Base-by-base conservation (phyloP, 2,888 invertebrate genomes). In the Drosophila diplacantha region DNA sequence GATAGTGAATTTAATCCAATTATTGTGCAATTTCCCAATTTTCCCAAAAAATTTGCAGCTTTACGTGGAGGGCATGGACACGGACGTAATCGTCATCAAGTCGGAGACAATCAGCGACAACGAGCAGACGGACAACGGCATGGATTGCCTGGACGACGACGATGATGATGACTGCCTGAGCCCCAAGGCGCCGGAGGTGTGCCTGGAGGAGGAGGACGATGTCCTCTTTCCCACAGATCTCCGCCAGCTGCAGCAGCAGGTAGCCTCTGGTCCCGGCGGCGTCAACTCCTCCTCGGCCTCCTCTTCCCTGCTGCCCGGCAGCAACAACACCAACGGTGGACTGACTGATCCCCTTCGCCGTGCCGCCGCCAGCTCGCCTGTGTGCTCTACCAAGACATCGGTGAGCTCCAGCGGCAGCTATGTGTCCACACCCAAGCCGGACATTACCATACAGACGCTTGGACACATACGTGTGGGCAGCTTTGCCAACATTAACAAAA, bases 21-120 rank as follows among this genome's bases (percentile, higher is more conserved):
- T 37, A 1, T 37, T 38, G 3, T 7, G 3, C 18, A 12, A 20
- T 12, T 37, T 9, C 5, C 2, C 0, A 8, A n/a, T n/a, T n/a
- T n/a, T n/a, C n/a, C n/a, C n/a, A n/a, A n/a, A n/a, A n/a, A 16
- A 9, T 14, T 31, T 44, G 7, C 51, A 83, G 65, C 65, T 73
- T 26, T 86, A 81, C 47, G 35, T 34, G 9, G 86, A 86, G 62
- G 77, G 84, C 61, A 84, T 87, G 75, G 88, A 88, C 59, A 85
- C 81, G 37, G 88, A 88, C 64, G 86, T 88, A 31, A 87, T 88
- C 52, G 82, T 88, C 46, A 88, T 88, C 47, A 88, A 88, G 76
- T 87, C 88, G 20, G 88, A 88, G 72, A 88, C 87, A 32, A 84
- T 88, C 5, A 88, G 88, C 73, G 88, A 88, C 62, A 87, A 88